phyloP scores from a whole-genome alignment of 2,888 invertebrate species.

The Drosophila cracens region DNA sequence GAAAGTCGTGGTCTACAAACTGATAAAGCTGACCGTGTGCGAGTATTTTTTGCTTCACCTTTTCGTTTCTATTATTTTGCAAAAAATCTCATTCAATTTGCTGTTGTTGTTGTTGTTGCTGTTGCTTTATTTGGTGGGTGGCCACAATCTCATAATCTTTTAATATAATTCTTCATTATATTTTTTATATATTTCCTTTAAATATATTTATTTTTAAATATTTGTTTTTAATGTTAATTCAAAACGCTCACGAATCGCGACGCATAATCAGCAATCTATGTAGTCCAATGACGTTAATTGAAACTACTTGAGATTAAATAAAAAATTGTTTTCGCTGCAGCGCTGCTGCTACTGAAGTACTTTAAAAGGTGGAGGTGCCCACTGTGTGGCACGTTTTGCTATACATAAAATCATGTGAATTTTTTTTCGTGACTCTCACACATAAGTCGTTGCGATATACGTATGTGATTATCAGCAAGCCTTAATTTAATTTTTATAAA shows the following conservation, averaged over 20 bases:
- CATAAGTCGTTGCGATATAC: constrained; percentile 14
- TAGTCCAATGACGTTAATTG: constrained; percentile 81
- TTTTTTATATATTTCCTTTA: constrained; percentile 27
- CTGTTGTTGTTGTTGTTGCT: constrained; percentile 11
- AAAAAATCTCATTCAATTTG: constrained; percentile 27
- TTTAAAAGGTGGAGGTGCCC: constrained; percentile 24
- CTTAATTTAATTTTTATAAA: constrained; percentile 16
- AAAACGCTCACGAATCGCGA: constrained; percentile 49
- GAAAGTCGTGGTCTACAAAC: constrained; percentile 42
- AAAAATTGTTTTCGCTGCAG: constrained; percentile 58
- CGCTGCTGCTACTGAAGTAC: constrained; percentile 44
- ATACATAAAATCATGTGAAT: constrained; percentile 35
- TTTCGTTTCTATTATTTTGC: constrained; percentile 8
- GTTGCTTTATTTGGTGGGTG: constrained; percentile 51
- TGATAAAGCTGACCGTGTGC: constrained; percentile 53
- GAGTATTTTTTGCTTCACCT: constrained; percentile 14
- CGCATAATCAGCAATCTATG: constrained; percentile 73
- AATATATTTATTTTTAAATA: constrained; percentile 32
- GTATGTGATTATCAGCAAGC: constrained; percentile 30
- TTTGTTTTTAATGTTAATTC: constrained; percentile 59
- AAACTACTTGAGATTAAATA: constrained; percentile 76
- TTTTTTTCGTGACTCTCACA: constrained; percentile 5
- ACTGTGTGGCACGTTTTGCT: constrained; percentile 33
- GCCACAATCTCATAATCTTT: constrained; percentile 53
- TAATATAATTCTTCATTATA: constrained; percentile 50